Conservation (phyloP, 2,888 invertebrate species). For the Rhodophaea formosa region DNA sequence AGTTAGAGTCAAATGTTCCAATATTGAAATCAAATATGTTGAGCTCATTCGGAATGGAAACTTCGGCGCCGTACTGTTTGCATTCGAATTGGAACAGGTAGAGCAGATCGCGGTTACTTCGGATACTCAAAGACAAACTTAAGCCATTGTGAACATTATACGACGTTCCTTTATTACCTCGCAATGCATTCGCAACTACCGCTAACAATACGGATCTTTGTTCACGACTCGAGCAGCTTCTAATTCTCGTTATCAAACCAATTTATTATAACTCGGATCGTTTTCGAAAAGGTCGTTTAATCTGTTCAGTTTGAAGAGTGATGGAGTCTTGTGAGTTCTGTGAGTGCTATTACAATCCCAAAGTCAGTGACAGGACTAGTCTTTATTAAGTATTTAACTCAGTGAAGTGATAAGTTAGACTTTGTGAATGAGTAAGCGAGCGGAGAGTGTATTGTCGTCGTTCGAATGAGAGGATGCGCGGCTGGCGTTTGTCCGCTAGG, state of each 20-base stretch:
- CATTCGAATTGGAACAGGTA: slow-evolving; percentile 39
- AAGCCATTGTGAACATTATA: slow-evolving; percentile 47
- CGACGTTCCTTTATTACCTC: slow-evolving; percentile 44
- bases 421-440: slow-evolving; percentile 32
- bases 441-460: slow-evolving; percentile 36
- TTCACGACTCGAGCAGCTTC: slow-evolving; percentile 25
- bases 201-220: slow-evolving; percentile 33
- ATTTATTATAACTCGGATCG: slow-evolving; percentile 19
- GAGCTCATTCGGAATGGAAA: not conserved
- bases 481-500: slow-evolving; percentile 57
- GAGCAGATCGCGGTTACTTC: slow-evolving; percentile 36
- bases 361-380: slow-evolving; percentile 40
- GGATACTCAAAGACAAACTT: slow-evolving; percentile 49
- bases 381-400: slow-evolving; percentile 27
- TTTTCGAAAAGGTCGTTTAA: slow-evolving; percentile 47
- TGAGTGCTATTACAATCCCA: slow-evolving; percentile 31
- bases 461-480: slow-evolving; percentile 73
- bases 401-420: slow-evolving; percentile 31
- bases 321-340: slow-evolving; percentile 52
- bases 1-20: slow-evolving; percentile 4
- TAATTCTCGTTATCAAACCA: slow-evolving; percentile 11
- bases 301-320: slow-evolving; percentile 44
- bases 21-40: slow-evolving; percentile 7
- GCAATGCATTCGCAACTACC: slow-evolving; percentile 39
- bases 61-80: slow-evolving; percentile 36